Evolutionary conservation across 2,888 invertebrate species (phyloP).

Genomic region (Hermaeophaga mercurialis): DNA sequence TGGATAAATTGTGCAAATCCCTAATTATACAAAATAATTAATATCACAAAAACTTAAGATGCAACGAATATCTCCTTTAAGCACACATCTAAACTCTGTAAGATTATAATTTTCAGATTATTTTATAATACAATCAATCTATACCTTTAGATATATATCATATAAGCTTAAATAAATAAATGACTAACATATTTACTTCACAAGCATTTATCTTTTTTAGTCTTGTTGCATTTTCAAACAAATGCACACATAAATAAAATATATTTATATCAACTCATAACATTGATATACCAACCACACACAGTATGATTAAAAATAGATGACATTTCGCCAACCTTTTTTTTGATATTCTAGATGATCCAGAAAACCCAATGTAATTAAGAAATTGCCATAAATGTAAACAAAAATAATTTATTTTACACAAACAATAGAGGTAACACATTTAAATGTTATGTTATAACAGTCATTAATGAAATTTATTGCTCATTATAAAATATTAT

Average conservation of each 20-base stretch:
- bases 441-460: too few relatives aligned
- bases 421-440: too few relatives aligned
- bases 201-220: constrained; percentile 21
- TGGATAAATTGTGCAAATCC: neutral
- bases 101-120: constrained; percentile 7
- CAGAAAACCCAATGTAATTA: neutral
- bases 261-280: constrained; percentile 57
- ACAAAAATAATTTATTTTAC: neutral
- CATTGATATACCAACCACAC: constrained; percentile 61
- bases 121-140: constrained; percentile 17
- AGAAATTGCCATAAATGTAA: too few relatives aligned
- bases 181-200: constrained; percentile 31
- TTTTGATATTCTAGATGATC: constrained; percentile 16
- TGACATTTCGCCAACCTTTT: constrained; percentile 45
- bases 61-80: constrained; percentile 10
- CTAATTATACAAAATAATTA: constrained; percentile 12
- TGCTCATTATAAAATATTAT: too few relatives aligned
- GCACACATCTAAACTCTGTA: constrained; percentile 12
- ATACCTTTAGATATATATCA: constrained; percentile 15
- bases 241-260: constrained; percentile 53
- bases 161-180: constrained; percentile 32
- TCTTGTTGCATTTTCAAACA: constrained; percentile 58
- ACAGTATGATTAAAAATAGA: constrained; percentile 58
- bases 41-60: constrained; percentile 9
- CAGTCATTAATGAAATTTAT: too few relatives aligned